Evolutionary conservation across 2,888 invertebrate genomes (phyloP).

Genomic region (Phengaris arion): DNA sequence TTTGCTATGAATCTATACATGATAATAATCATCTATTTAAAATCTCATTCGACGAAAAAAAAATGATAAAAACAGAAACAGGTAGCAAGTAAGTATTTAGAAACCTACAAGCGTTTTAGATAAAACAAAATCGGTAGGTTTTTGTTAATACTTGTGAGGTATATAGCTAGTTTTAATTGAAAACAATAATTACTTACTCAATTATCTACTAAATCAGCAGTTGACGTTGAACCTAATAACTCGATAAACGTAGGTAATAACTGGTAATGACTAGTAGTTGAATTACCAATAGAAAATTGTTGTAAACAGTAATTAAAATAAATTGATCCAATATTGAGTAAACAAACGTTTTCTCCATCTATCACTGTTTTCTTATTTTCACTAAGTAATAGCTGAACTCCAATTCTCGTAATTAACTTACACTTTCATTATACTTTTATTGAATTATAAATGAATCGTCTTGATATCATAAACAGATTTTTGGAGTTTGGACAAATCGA

Average conservation of each 20-base stretch:
- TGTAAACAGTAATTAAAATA: neutral
- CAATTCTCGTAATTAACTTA: too few relatives aligned
- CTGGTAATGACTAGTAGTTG: neutral
- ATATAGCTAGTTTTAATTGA: slow-evolving; percentile 4
- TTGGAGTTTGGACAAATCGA: too few relatives aligned
- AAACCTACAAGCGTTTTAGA: neutral
- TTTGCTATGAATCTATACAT: neutral
- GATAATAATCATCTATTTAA: too few relatives aligned
- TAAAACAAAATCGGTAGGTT: too few relatives aligned
- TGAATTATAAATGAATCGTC: too few relatives aligned
- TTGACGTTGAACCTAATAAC: slow-evolving; percentile 7
- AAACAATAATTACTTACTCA: neutral
- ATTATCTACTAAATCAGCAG: neutral
- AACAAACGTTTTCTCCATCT: neutral
- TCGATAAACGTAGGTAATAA: neutral
- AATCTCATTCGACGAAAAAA: too few relatives aligned
- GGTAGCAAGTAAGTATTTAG: too few relatives aligned
- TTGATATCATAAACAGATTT: too few relatives aligned
- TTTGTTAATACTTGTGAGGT: neutral
- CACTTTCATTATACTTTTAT: too few relatives aligned
- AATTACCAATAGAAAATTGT: neutral
- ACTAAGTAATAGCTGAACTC: too few relatives aligned
- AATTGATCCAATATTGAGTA: neutral
- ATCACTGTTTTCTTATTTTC: neutral
- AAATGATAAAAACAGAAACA: too few relatives aligned